Conservation (phyloP, 2,113 vertebrate genomes). For the Amphiprion ocellaris region DNA sequence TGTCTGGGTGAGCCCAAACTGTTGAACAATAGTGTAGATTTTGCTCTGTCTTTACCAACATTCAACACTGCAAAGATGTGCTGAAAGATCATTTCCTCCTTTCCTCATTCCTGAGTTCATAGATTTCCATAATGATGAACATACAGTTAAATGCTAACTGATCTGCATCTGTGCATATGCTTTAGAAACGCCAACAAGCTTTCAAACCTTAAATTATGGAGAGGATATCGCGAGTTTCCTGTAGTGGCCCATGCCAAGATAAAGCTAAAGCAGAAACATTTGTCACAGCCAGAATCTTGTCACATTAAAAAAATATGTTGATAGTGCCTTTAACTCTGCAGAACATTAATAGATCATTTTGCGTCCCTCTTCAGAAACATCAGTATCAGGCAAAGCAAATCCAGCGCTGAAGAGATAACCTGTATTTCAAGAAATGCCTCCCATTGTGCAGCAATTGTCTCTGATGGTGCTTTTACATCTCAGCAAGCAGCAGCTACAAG, state of each 20-base stretch:
- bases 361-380: neutral
- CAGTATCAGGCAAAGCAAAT: constrained; percentile 7
- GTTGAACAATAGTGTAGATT: neutral
- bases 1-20: too few relatives aligned
- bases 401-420: neutral
- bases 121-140: constrained; percentile 46
- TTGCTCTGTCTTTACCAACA: constrained; percentile 13
- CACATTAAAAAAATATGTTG: constrained; percentile 9
- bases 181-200: constrained; percentile 33
- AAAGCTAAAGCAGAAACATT: constrained; percentile 26
- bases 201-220: constrained; percentile 36
- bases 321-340: constrained; percentile 31
- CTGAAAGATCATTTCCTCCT: constrained; percentile 31
- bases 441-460: neutral
- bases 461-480: constrained; percentile 6
- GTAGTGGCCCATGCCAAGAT: constrained; percentile 19
- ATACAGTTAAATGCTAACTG: constrained; percentile 34
- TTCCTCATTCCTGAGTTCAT: constrained; percentile 30
- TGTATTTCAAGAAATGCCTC: neutral
- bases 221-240: constrained; percentile 18
- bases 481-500: neutral
- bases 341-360: too few relatives aligned
- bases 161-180: constrained; percentile 15
- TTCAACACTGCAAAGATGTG: constrained; percentile 1
- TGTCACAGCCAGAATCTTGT: constrained; percentile 29